Conservation (phyloP, 2,113 vertebrate genomes). For the Colossoma macropomum region DNA sequence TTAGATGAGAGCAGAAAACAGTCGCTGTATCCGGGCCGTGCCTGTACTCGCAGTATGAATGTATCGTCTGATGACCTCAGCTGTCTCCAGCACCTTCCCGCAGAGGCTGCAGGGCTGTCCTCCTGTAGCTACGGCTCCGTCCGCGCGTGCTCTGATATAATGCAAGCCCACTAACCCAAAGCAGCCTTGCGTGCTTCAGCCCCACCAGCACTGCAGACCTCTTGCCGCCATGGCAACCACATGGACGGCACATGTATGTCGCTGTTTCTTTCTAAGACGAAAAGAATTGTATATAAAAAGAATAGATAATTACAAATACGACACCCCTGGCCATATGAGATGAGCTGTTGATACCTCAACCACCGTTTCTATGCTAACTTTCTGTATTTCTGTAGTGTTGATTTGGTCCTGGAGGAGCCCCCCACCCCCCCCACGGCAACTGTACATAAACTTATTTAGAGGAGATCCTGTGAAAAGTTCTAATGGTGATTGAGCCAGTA, state of each 20-base stretch:
- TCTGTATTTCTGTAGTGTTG: slow-evolving; percentile 16
- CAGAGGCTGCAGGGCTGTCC: slow-evolving; percentile 55
- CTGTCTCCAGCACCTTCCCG: slow-evolving; percentile 71
- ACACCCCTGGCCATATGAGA: slow-evolving; percentile 50
- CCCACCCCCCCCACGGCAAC: not conserved
- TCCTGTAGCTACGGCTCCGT: slow-evolving; percentile 66
- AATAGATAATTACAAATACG: slow-evolving; percentile 24
- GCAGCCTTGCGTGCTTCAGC: slow-evolving; percentile 47
- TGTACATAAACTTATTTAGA: slow-evolving; percentile 13
- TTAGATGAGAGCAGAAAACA: slow-evolving; percentile 69
- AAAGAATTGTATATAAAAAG: not conserved
- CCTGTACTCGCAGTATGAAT: slow-evolving; percentile 78
- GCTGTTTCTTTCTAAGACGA: slow-evolving; percentile 30
- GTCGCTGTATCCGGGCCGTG: slow-evolving; percentile 67
- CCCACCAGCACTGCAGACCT: not conserved
- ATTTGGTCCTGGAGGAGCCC: not conserved
- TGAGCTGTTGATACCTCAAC: slow-evolving; percentile 67
- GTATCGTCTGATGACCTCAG: slow-evolving; percentile 77
- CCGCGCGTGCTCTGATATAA: slow-evolving; percentile 48
- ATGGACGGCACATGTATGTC: not conserved
- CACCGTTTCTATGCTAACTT: slow-evolving; percentile 56
- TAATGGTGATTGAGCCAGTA: not conserved
- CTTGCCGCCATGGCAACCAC: not conserved
- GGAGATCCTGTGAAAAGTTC: not conserved
- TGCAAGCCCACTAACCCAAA: slow-evolving; percentile 68